phyloP scores from a whole-genome alignment of 1,140 invertebrate species.

The Ceratosolen solmsi region DNA sequence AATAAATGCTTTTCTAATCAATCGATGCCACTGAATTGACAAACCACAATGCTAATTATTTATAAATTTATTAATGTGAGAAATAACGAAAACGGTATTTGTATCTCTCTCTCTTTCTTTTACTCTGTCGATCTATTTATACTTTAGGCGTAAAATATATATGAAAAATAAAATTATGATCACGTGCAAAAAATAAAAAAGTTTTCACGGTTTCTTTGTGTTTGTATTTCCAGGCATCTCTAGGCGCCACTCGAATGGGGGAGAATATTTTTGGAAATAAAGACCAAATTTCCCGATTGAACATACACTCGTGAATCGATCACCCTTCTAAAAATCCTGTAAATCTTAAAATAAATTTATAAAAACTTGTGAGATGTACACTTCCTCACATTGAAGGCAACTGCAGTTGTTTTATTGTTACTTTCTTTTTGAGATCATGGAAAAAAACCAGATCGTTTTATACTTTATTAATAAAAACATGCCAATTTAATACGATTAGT shows the following conservation, averaged over 20 bases:
- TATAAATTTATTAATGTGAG: constrained; percentile 20
- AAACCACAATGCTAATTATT: constrained; percentile 47
- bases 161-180: constrained; percentile 41
- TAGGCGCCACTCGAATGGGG: constrained; percentile 67
- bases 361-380: constrained; percentile 33
- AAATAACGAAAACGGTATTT: constrained; percentile 55
- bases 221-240: constrained; percentile 75
- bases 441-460: constrained; percentile 56
- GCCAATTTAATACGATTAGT: constrained; percentile 49
- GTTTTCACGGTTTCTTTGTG: constrained; percentile 64
- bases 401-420: constrained; percentile 45
- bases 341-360: constrained; percentile 40
- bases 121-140: constrained; percentile 50
- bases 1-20: constrained; percentile 37
- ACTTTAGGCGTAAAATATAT: constrained; percentile 42
- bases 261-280: constrained; percentile 75
- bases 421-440: constrained; percentile 54
- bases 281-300: constrained; percentile 74
- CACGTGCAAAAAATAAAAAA: constrained; percentile 52
- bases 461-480: constrained; percentile 59
- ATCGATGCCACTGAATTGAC: constrained; percentile 51
- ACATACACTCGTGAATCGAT: constrained; percentile 62
- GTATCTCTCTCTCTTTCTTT: constrained; percentile 58
- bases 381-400: constrained; percentile 45
- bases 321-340: constrained; percentile 58